Evolutionary conservation across 2,888 invertebrate species (phyloP), one percentile per base, ranked within the genome.

Genomic region (Plagodis dolabraria): DNA sequence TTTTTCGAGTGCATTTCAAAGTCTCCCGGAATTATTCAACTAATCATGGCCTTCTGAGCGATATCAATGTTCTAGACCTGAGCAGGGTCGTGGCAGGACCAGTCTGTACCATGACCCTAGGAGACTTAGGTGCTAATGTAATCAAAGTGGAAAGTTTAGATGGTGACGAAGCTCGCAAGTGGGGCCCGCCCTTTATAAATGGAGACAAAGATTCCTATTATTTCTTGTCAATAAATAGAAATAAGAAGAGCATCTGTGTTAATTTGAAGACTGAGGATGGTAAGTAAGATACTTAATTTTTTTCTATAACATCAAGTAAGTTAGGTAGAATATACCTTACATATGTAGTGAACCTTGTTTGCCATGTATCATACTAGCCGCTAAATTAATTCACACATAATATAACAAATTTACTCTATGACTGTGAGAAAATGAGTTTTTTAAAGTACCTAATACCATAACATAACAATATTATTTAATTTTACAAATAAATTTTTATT

Each of bases 21-120:
- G 12, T 49, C 7, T 68, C 65, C 10, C 74, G 63, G 57, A 65
- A 70, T 35, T 86, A 82, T 64, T 83, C 83, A 0, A 81, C 82
- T 5, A 81, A 78, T 54, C 46, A 75, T 10, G 94, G 95, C 59
- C 95, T 97, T 12, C 83, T 97, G 45, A 90, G 92, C 57, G 96
- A 96, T 60, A 88, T 97, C 42, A 94, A 95, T 74, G 94, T 98
- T 10, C 83, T 98, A 62, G 98, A 98, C 87, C 83, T 98, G 63
- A 96, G 97, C 6, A 93, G 99, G 72, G 96, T 99, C 44, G 94
- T 99, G 5, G 99, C 99, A 22, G 99, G 99, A 0, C 99, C 99
- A 0, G 97, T 96, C 80, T 98, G 98, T 82, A 96, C 98, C 0
- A 98, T 98, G 98, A 94, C 98, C 55, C 90, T 99, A 33, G 97